Conservation (phyloP, 2,113 vertebrate genomes). For the Macrotus californicus region DNA sequence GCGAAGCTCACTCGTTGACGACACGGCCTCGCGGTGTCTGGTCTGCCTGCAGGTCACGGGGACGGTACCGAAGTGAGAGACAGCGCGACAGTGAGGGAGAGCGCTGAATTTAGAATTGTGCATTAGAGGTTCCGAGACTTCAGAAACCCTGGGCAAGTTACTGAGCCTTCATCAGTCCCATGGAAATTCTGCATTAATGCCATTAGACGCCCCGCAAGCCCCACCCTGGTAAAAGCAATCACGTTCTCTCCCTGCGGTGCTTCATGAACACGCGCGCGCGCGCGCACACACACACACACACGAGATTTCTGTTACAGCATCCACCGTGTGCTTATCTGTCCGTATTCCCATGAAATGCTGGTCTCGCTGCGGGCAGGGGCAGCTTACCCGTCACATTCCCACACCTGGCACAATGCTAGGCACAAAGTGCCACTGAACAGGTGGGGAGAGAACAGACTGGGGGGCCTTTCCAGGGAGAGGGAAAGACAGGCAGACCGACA, state of each 20-base stretch:
- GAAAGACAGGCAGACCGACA: not conserved
- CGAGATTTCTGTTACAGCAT: not conserved
- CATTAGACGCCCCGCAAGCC: not conserved
- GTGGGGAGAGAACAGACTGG: not conserved
- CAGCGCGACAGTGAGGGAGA: not conserved
- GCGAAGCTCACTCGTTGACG: not conserved
- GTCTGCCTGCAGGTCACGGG: not conserved
- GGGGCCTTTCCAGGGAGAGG: not conserved
- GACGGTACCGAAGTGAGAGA: not conserved
- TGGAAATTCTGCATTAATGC: not conserved
- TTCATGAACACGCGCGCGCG: too few relatives aligned
- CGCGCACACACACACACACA: not conserved
- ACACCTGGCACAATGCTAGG: not conserved
- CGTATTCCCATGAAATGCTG: not conserved
- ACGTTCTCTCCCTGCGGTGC: not conserved
- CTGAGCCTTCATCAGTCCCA: not conserved
- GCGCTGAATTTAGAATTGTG: not conserved
- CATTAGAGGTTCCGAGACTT: not conserved
- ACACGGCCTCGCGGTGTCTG: not conserved
- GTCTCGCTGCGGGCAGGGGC: not conserved
- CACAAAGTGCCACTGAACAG: not conserved
- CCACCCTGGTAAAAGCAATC: not conserved
- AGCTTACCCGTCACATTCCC: not conserved
- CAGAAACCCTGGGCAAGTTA: not conserved
- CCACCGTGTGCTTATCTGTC: not conserved